Evolutionary conservation across 2,797 vertebrate genomes (phyloP).

Genomic region (Danio choprae): DNA sequence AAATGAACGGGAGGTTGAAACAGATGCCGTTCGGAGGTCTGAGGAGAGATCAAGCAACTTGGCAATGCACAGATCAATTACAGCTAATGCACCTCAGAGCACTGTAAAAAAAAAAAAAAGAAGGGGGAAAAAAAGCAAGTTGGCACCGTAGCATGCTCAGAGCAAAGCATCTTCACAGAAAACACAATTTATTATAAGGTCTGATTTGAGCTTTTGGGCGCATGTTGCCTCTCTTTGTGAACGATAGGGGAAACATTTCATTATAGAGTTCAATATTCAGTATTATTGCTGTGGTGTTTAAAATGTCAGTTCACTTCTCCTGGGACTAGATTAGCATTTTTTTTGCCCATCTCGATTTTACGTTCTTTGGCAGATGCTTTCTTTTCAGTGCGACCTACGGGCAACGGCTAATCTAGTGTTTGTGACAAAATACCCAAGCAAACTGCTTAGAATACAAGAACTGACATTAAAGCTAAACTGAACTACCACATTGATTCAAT

Average conservation of each 20-base stretch:
- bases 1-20: constrained; percentile 25
- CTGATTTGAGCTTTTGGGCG: constrained; percentile 35
- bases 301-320: background rate
- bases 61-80: constrained; percentile 46
- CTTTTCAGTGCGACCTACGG: background rate
- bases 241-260: constrained; percentile 22
- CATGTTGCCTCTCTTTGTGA: background rate
- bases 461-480: background rate
- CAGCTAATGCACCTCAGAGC: constrained; percentile 40
- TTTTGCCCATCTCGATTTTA: background rate
- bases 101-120: constrained; percentile 7
- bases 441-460: background rate
- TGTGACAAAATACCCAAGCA: constrained; percentile 20
- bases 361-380: constrained; percentile 10
- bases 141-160: background rate
- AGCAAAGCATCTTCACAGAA: constrained; percentile 28
- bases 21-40: constrained; percentile 42
- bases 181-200: constrained; percentile 17
- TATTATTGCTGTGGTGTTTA: constrained; percentile 35
- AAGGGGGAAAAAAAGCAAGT: background rate
- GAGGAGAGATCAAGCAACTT: constrained; percentile 41
- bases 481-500: background rate
- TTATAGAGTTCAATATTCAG: constrained; percentile 42
- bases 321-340: background rate
- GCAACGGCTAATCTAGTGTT: background rate